Conservation (phyloP, 2,888 invertebrate species). For the Drosophila picticornis region DNA sequence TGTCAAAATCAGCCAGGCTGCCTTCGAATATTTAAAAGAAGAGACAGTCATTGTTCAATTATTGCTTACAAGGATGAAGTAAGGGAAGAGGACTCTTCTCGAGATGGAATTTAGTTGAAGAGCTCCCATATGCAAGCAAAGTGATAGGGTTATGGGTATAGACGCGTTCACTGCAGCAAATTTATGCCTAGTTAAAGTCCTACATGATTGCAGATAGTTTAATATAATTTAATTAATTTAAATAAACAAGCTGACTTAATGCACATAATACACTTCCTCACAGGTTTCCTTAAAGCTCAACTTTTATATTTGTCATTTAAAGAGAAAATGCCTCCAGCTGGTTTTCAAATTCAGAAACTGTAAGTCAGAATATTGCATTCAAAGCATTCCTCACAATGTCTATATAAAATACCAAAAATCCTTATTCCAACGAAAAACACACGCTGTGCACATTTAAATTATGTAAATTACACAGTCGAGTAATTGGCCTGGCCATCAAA, state of each 20-base stretch:
- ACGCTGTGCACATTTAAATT: conserved; percentile 55
- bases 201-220: background rate
- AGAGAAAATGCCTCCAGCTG: background rate
- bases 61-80: background rate
- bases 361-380: background rate
- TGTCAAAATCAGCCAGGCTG: background rate
- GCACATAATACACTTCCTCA: background rate
- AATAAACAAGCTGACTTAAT: background rate
- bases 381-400: background rate
- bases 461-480: conserved; percentile 62
- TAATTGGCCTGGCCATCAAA: conserved; percentile 53
- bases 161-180: too few species aligned
- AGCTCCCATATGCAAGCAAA: background rate
- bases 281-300: background rate
- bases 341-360: background rate
- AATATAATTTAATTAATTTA: background rate
- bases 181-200: background rate
- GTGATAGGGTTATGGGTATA: background rate
- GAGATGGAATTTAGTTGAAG: background rate
- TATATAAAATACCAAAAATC: background rate
- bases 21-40: background rate
- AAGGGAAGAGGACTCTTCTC: background rate
- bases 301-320: background rate
- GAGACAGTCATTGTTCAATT: background rate
- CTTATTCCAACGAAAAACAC: conserved; percentile 1